Percentiles rank a stretch among this genome's conserved stretches.
Evolutionary conservation across 2,797 vertebrate species (phyloP).

Genomic region (Hapalemur alaotrensis): DNA sequence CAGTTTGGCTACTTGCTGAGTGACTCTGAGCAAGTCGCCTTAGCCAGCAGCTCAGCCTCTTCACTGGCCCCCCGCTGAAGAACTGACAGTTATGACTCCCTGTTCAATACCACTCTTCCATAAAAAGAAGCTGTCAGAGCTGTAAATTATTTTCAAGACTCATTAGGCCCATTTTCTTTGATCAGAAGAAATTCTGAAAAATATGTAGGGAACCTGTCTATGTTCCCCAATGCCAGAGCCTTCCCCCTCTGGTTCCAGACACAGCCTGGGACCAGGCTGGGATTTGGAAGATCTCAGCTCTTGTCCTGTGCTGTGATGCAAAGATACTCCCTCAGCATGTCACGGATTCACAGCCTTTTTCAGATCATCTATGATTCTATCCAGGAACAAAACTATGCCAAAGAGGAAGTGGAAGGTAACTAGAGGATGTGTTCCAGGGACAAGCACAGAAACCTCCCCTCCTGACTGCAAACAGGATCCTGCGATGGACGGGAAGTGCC

Average conservation of each 20-base stretch:
- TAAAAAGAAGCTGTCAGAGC: slow-evolving; percentile 11
- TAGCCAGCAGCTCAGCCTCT: background rate
- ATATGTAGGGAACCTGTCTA: background rate
- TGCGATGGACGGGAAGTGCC: background rate
- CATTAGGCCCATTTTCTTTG: slow-evolving; percentile 1
- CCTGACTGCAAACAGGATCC: background rate
- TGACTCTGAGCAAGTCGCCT: slow-evolving; percentile 25
- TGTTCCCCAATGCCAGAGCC: background rate
- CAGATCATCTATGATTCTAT: background rate
- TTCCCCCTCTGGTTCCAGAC: background rate
- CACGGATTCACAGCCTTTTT: background rate
- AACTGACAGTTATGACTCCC: background rate
- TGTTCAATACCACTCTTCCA: background rate
- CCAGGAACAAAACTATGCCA: background rate
- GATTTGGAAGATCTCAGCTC: background rate
- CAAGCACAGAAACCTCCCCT: background rate
- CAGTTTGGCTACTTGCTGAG: background rate
- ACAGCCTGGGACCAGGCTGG: background rate
- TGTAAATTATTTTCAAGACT: slow-evolving; percentile 31
- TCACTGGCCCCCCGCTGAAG: background rate
- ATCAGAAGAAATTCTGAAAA: background rate
- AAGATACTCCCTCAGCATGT: background rate
- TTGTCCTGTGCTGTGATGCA: background rate
- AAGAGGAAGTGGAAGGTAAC: background rate
- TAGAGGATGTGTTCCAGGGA: fast-evolving